Conservation (phyloP, 2,113 vertebrate genomes). For the Dromiciops gliroides region DNA sequence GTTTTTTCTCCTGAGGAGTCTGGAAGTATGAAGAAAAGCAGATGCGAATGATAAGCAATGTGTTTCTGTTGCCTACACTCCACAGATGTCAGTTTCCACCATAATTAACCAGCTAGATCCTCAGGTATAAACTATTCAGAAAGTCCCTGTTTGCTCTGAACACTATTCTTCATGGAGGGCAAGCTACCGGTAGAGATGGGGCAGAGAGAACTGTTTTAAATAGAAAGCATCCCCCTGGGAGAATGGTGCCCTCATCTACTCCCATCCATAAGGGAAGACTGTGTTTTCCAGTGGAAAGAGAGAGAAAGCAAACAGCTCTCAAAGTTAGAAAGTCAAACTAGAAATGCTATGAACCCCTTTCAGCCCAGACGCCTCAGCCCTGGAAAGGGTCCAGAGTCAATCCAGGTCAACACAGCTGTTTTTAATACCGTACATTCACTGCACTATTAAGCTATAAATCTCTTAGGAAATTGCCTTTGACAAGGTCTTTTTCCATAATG, state of each 20-base stretch:
- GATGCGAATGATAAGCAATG: constrained; percentile 48
- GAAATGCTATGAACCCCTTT: neutral
- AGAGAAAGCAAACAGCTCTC: neutral
- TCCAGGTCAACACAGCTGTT: neutral
- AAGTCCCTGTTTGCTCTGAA: constrained; percentile 50
- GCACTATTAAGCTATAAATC: neutral
- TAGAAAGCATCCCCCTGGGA: neutral
- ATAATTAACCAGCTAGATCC: constrained; percentile 65
- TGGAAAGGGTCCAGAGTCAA: neutral
- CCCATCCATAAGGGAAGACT: neutral
- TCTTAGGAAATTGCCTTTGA: neutral
- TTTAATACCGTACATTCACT: neutral
- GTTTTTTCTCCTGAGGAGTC: neutral
- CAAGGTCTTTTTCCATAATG: neutral
- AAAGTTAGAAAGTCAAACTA: neutral
- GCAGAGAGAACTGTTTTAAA: constrained; percentile 19
- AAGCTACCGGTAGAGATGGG: constrained; percentile 59
- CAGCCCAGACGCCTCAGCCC: neutral
- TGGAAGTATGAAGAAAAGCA: neutral
- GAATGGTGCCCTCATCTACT: too few relatives aligned
- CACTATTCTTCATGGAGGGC: constrained; percentile 23
- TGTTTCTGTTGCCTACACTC: constrained; percentile 8
- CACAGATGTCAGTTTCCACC: constrained; percentile 38
- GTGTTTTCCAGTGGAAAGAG: neutral
- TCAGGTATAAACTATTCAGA: constrained; percentile 61